Evolutionary conservation across 2,888 invertebrate species (phyloP), one percentile per base, ranked within the genome.

Genomic region (Zaprionus obscuricornis): DNA sequence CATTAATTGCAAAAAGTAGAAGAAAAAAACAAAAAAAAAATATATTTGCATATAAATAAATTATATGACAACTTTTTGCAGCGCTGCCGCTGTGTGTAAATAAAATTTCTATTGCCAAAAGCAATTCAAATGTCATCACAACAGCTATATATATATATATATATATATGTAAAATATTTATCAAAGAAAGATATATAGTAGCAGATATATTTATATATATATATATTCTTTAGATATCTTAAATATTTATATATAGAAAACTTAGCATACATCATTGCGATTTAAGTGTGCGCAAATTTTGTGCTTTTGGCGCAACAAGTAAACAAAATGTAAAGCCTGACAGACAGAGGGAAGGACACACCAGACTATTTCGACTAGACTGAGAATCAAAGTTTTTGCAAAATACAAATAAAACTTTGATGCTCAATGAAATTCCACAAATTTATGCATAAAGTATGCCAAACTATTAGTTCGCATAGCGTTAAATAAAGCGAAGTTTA

Each of bases 241-340:
- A 22, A 4, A 22, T 7, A 22, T 22, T 4, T 31, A 18, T 18
- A 31, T 29, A 57, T 40, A 51, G 17, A 6, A 36, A 54, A 49
- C 52, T 54, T 57, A 59, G 50, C 71, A 56, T 67, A 65, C 67
- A 72, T 75, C 74, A 65, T 52, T 52, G 64, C 56, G 49, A 78
- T 62, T 72, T 51, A 83, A 77, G 79, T 83, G 77, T 62, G 56
- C 55, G 67, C 52, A 72, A 67, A 64, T 67, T 82, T 62, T 42
- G 52, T 51, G 58, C 43, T 37, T 52, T 50, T 50, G 45, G 22
- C 42, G 31, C 49, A 29, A 20, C 34, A 60, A 67, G 74, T 69
- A 83, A 78, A 66, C 84, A 83, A 69, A 67, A 82, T 65, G 72
- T 63, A 66, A 49, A 20, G 4, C 13, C 49, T 16, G 26, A 42